Evolutionary conservation across 2,888 invertebrate genomes (phyloP), one percentile per base, ranked within the genome.

Genomic region (Volucella zonaria): DNA sequence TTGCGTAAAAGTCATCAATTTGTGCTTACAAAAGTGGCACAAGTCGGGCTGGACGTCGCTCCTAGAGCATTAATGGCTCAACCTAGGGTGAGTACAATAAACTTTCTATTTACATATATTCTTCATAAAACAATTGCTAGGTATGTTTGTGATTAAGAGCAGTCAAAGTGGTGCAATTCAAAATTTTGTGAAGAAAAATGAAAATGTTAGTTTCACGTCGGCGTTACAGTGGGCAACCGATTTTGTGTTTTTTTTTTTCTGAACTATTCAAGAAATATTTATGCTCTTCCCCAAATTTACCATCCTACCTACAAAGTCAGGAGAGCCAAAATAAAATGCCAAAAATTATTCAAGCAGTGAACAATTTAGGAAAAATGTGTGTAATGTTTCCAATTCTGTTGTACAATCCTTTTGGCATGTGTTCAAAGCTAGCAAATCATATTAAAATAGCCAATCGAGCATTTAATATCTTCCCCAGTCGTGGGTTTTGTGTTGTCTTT

Each of bases 1-100:
- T 88, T 89, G 86, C 77, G 71, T 73, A 77, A 82, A 70, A 58
- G 85, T 81, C 77, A 75, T 78, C 75, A 68, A 86, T 77, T 78
- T 87, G 87, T 88, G 88, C 87, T 88, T 88, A 87, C 89, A 90
- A 92, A 92, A 92, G 92, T 92, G 92, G 92, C 92, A 92, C 92
- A 92, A 91, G 90, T 92, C 91, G 92, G 92, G 91, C 90, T 92
- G 90, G 92, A 92, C 89, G 89, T 91, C 90, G 91, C 91, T 92
- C 92, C 92, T 90, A 91, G 92, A 92, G 92, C 92, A 92, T 92
- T 92, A 89, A 92, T 92, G 92, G 92, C 92, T 92, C 92, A 92
- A 90, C 92, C 92, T 89, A 92, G 92, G 92, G 92, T 92, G 89
- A 91, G 92, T 92, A 42, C 15, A 18, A n/a, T n/a, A n/a, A 74